Evolutionary conservation across 2,797 vertebrate genomes (phyloP), one percentile per base, ranked within the genome.

Genomic region (Apodemus agrarius): DNA sequence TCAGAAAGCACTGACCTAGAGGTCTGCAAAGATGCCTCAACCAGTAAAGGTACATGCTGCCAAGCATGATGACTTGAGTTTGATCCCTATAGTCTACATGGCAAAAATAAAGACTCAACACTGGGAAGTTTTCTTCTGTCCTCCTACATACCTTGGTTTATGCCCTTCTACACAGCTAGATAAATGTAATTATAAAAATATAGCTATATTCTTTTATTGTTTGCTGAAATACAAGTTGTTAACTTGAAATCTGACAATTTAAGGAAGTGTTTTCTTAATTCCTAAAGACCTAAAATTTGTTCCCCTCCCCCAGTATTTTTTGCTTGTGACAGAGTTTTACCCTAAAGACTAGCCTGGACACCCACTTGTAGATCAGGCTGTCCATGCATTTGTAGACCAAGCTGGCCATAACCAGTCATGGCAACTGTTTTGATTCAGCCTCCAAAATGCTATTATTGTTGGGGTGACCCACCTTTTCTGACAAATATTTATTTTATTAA

Each of bases 231-330:
- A 79, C 3, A 92, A 76, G 12, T 80, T 75, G 16, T 80, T 67
- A 37, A 34, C 22, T 89, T 92, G 24, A 91, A 92, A 96, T 78
- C 49, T 81, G 0, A 91, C 72, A 10, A 54, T 95, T 84, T 76
- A 79, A 78, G 40, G 6, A 75, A 72, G 79, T 52, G 37, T 19
- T 76, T 76, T 76, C 22, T 13, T 26, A 76, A 24, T 76, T 76
- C 22, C 40, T 76, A 29, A 26, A 76, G 22, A 46, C 26, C 13
- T 43, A 26, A 43, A 43, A 46, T 43, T 76, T 43, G 37, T 26
- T 1, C 24, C 22, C 40, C 22, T 40, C 40, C 10, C 74, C 37
- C 12, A 52, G 8, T 83, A 31, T 31, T 63, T 46, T 63, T 65
- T 13, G 54, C 11, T 59, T 37, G 80, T 61, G 54, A 61, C n/a